phyloP scores from a whole-genome alignment of 1,140 invertebrate genomes.

The Pseudobourletiella spinata region DNA sequence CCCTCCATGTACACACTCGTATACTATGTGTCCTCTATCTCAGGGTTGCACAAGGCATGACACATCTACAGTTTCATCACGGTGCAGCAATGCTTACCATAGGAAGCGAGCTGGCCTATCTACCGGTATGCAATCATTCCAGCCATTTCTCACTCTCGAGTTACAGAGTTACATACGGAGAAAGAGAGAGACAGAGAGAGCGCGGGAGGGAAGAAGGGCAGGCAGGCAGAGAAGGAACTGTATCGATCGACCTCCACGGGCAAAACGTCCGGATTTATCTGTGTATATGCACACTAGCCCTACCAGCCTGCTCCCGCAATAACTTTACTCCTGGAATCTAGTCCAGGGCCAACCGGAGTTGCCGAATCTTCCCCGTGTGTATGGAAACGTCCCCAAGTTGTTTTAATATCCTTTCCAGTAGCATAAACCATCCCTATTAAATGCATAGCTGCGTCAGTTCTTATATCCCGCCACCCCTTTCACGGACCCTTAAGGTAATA shows the following conservation, averaged over 20 bases:
- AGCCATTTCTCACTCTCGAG: too few species aligned
- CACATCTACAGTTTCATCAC: too few species aligned
- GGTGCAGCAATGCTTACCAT: too few species aligned
- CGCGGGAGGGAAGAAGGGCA: not conserved
- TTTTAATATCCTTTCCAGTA: not conserved
- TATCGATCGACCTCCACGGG: not conserved
- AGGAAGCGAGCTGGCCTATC: too few species aligned
- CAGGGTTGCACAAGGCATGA: too few species aligned
- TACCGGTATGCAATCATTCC: too few species aligned
- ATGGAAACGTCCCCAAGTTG: not conserved
- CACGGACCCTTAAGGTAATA: not conserved
- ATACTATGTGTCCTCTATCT: too few species aligned
- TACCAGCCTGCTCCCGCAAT: not conserved
- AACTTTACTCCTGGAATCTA: constrained; percentile 7
- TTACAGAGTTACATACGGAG: not conserved
- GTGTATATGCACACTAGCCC: too few species aligned
- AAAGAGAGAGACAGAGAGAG: not conserved
- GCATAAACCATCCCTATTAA: too few species aligned
- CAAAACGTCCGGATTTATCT: constrained; percentile 2
- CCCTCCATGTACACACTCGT: too few species aligned
- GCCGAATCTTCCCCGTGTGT: constrained; percentile 9
- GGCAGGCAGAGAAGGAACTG: not conserved
- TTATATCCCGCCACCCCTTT: too few species aligned
- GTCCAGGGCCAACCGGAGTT: constrained; percentile 24
- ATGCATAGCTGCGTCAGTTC: too few species aligned